Evolutionary conservation across 2,797 vertebrate species (phyloP), one percentile per base, ranked within the genome.

Genomic region (Phoeniculus purpureus): DNA sequence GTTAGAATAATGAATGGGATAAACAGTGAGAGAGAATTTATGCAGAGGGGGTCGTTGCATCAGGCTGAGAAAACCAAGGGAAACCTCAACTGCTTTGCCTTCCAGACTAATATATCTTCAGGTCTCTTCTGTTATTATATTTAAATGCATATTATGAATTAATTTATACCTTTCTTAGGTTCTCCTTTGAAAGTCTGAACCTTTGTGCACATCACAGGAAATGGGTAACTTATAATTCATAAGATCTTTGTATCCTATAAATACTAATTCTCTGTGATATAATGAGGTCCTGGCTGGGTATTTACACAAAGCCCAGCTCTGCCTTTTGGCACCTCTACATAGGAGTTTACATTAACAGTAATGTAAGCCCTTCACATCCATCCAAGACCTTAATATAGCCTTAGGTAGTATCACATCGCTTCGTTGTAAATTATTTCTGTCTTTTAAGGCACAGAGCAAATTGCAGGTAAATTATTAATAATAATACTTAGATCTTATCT

Each of bases 391-490:
- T 96, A 94, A 96, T 94, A 92, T 92, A 92, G 87, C 93, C 88
- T 84, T 71, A 86, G 92, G 92, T 87, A 93, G 75, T 94, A 96
- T 94, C 89, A 83, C 86, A 94, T 92, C 50, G 93, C 93, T 96
- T 92, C 89, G 92, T 80, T 84, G 89, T 92, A 94, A 95, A 96
- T 96, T 95, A 94, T 95, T 96, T 93, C 94, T 97, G 85, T 93
- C 94, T 96, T 96, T 90, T 94, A 94, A 95, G 93, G 77, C 82
- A 95, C 45, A 85, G 92, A 93, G 87, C 94, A 97, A 97, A 96
- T 96, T 93, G 86, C 78, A 93, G 89, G 90, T 96, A 95, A 96
- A 96, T 96, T 97, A 96, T 96, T 96, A 93, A 96, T 94, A 95
- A 94, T 83, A 95, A 92, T 90, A 94, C 95, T 95, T 94, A 94